phyloP scores from a whole-genome alignment of 2,113 vertebrate genomes.

The Apodemus speciosus region DNA sequence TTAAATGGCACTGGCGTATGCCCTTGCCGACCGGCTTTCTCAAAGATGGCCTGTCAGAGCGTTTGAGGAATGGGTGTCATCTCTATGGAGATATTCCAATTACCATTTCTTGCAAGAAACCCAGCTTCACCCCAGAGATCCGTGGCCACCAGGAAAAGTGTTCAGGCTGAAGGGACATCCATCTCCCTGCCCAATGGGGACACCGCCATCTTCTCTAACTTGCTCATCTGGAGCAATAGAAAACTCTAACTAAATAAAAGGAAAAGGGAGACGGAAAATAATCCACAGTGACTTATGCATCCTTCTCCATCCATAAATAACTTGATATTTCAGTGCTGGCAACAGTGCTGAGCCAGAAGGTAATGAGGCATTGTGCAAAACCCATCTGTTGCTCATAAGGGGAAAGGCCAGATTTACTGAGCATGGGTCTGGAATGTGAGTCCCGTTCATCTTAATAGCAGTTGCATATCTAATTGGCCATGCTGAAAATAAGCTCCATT shows the following conservation, averaged over 20 bases:
- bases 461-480: slow-evolving; percentile 83
- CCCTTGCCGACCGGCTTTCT: slow-evolving; percentile 68
- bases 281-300: slow-evolving; percentile 85
- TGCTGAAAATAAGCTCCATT: slow-evolving; percentile 79
- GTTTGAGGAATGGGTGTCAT: slow-evolving; percentile 78
- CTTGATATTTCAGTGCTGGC: slow-evolving; percentile 86
- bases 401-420: slow-evolving; percentile 83
- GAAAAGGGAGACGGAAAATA: slow-evolving; percentile 81
- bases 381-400: slow-evolving; percentile 88
- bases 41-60: slow-evolving; percentile 75
- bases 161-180: slow-evolving; percentile 77
- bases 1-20: slow-evolving; percentile 63
- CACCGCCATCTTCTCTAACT: slow-evolving; percentile 81
- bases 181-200: slow-evolving; percentile 80
- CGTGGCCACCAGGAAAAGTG: slow-evolving; percentile 76
- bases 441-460: slow-evolving; percentile 82
- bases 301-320: slow-evolving; percentile 87
- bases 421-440: slow-evolving; percentile 79
- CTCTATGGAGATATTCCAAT: slow-evolving; percentile 80
- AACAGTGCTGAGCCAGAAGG: slow-evolving; percentile 83
- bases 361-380: slow-evolving; percentile 88
- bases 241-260: slow-evolving; percentile 84
- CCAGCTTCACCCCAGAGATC: slow-evolving; percentile 71
- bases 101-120: slow-evolving; percentile 72
- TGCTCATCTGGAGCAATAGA: slow-evolving; percentile 76